phyloP scores from a whole-genome alignment of 1,140 invertebrate species.

The Leptinotarsa defecta region DNA sequence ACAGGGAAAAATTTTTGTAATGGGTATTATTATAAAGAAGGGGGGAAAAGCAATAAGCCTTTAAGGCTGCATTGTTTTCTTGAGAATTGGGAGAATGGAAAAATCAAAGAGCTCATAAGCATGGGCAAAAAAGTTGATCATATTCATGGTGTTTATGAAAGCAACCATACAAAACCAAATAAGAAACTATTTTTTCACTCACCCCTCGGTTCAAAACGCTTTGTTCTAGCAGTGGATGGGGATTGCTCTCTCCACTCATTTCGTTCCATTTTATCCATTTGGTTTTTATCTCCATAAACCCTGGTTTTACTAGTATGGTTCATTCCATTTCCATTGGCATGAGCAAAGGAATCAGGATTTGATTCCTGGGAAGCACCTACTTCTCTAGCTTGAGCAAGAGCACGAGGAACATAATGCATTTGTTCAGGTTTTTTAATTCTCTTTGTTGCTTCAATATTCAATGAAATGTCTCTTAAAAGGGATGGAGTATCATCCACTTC shows the following conservation, averaged over 20 bases:
- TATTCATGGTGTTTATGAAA: no score
- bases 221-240: not conserved
- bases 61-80: no score
- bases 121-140: no score
- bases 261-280: not conserved
- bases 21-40: no score
- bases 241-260: constrained; percentile 22
- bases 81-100: no score
- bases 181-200: not conserved
- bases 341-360: constrained; percentile 13
- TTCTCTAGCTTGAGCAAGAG: constrained; percentile 60
- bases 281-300: constrained; percentile 44
- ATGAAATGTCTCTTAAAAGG: constrained; percentile 29
- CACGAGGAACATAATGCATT: constrained; percentile 61
- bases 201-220: not conserved
- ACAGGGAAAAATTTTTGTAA: no score
- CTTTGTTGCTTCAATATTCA: constrained; percentile 50
- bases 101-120: no score
- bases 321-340: constrained; percentile 40
- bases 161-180: no score
- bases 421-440: constrained; percentile 64
- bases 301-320: constrained; percentile 43
- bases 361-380: constrained; percentile 53
- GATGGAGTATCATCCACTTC: constrained; percentile 23
- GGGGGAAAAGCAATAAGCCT: no score